Conservation (phyloP, 2,797 vertebrate species). For the Gobio occitaniae region DNA sequence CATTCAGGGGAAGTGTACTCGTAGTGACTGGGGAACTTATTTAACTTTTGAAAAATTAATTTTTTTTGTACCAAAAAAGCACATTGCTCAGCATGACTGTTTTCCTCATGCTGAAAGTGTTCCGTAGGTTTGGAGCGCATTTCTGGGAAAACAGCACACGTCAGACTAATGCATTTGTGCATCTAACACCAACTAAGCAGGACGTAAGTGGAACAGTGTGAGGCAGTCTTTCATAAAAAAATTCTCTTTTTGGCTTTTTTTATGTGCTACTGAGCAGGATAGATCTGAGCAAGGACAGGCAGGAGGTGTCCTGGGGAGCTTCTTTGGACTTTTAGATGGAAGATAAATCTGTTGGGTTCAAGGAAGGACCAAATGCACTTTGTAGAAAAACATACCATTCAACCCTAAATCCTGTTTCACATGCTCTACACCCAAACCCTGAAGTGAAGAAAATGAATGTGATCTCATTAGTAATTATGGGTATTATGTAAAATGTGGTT, state of each 20-base stretch:
- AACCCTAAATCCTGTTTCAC: background rate
- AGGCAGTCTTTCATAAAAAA: background rate
- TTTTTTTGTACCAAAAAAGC: conserved; percentile 13
- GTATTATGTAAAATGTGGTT: background rate
- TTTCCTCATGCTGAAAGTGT: conserved; percentile 33
- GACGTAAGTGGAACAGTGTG: conserved; percentile 9
- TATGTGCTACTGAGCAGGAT: background rate
- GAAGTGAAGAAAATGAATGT: background rate
- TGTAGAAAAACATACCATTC: conserved; percentile 1
- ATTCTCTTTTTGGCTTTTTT: background rate
- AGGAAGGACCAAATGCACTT: conserved; percentile 7
- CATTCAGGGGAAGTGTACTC: background rate
- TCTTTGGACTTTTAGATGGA: conserved; percentile 6
- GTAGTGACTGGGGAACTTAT: background rate
- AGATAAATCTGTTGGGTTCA: background rate
- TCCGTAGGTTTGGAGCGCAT: background rate
- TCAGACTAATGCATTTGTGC: conserved; percentile 36
- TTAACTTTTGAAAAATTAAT: background rate
- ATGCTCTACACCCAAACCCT: background rate
- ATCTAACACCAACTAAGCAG: conserved; percentile 10
- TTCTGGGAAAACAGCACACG: conserved; percentile 28
- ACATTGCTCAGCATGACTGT: conserved; percentile 9
- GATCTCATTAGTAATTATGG: background rate
- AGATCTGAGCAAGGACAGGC: background rate
- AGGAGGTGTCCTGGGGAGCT: background rate